phyloP scores from a whole-genome alignment of 2,797 vertebrate species.

The Glyptemys insculpta region DNA sequence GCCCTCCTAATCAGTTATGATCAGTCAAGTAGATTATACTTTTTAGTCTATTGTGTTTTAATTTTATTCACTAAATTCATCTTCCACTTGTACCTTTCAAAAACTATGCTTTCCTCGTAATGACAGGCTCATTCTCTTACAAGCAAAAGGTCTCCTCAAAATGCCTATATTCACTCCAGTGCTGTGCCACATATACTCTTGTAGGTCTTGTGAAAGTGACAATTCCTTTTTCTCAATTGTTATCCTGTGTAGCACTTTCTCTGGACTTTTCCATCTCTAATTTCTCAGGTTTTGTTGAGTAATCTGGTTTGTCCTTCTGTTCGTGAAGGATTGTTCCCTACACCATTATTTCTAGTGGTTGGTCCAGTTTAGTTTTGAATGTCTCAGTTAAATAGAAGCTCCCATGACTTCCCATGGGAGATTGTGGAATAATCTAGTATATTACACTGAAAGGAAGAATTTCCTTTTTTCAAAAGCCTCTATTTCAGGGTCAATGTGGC shows the following conservation, averaged over 20 bases:
- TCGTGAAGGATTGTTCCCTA: background rate
- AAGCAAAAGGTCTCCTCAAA: background rate
- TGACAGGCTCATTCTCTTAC: background rate
- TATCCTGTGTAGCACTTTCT: background rate
- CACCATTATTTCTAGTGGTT: background rate
- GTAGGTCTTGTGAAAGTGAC: background rate
- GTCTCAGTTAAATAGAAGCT: background rate
- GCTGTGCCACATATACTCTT: background rate
- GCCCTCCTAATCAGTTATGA: background rate
- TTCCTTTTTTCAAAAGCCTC: background rate
- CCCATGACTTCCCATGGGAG: background rate
- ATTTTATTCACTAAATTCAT: background rate
- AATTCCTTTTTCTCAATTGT: background rate
- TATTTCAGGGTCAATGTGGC: background rate
- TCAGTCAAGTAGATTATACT: background rate
- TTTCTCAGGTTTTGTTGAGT: background rate
- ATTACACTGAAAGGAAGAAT: background rate
- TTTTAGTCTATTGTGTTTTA: background rate
- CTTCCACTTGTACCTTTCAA: background rate
- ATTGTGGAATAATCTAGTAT: background rate
- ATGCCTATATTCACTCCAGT: too few relatives aligned
- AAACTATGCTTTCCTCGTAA: background rate
- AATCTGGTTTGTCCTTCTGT: background rate
- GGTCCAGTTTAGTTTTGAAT: background rate
- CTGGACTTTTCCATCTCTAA: background rate